A percentile compares a stretch with the other conserved stretches of the same genome.
phyloP scores from a whole-genome alignment of 2,888 invertebrate species.

The Epicampocera succincta region DNA sequence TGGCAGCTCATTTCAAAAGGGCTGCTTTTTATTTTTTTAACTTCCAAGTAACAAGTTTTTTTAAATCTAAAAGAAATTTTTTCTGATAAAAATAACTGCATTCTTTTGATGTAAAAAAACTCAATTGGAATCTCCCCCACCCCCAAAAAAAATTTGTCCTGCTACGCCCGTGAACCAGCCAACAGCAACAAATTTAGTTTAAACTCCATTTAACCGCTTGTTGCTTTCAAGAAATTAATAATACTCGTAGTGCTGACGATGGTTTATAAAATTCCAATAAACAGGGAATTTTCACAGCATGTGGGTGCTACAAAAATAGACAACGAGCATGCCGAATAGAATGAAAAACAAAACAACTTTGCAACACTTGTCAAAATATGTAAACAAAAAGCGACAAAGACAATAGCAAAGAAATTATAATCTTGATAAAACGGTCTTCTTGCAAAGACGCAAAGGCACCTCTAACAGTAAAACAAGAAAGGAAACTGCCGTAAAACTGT shows the following conservation, averaged over 20 bases:
- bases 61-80: too few species aligned
- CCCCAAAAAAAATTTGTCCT: too few species aligned
- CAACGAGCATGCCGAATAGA: constrained; percentile 26
- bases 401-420: constrained; percentile 38
- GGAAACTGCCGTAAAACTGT: not conserved
- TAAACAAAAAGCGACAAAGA: constrained; percentile 43
- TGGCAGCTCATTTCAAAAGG: too few species aligned
- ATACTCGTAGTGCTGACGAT: constrained; percentile 34
- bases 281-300: constrained; percentile 62
- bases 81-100: too few species aligned
- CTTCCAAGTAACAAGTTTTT: too few species aligned
- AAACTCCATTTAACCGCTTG: constrained; percentile 2
- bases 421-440: too few species aligned
- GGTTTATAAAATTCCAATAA: constrained; percentile 59
- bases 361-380: constrained; percentile 60
- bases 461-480: not conserved
- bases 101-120: too few species aligned
- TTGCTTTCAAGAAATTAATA: constrained; percentile 25
- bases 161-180: not conserved
- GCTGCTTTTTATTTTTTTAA: too few species aligned
- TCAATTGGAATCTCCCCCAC: too few species aligned
- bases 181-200: constrained; percentile 13
- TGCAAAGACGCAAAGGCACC: too few species aligned
- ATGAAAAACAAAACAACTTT: constrained; percentile 6
- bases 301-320: constrained; percentile 56